Evolutionary conservation across 2,888 invertebrate genomes (phyloP).

Genomic region (Oxyteleia sp.): DNA sequence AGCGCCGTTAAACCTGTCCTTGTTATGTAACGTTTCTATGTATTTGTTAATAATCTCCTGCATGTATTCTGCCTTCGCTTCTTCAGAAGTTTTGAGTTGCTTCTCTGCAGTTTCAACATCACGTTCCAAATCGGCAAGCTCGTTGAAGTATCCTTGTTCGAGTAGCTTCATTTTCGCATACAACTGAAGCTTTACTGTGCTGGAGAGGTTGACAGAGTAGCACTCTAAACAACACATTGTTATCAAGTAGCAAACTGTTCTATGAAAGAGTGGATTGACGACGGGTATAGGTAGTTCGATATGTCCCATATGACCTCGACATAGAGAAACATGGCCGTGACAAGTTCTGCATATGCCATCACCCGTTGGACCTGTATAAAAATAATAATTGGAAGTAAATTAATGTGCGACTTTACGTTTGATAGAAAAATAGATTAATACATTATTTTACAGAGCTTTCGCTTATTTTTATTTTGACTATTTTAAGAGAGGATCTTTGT

Average conservation of each 20-base stretch:
- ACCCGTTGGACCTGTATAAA: constrained; percentile 89
- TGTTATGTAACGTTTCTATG: constrained; percentile 81
- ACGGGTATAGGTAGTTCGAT: constrained; percentile 96
- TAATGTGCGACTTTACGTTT: no score
- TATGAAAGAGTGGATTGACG: constrained; percentile 96
- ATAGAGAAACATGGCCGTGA: constrained; percentile 90
- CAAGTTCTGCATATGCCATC: constrained; percentile 94
- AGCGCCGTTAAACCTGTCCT: constrained; percentile 78
- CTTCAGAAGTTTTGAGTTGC: neutral
- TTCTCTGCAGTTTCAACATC: constrained; percentile 75
- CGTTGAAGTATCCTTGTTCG: constrained; percentile 92
- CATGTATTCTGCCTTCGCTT: constrained; percentile 81
- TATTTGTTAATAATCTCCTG: constrained; percentile 88
- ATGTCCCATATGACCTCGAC: constrained; percentile 98
- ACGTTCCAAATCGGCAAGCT: constrained; percentile 91
- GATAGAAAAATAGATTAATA: no score
- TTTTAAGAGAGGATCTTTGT: no score
- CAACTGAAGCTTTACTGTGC: constrained; percentile 89
- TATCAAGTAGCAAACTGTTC: constrained; percentile 91
- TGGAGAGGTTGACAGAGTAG: constrained; percentile 90
- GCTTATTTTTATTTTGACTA: no score
- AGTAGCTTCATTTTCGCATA: constrained; percentile 91
- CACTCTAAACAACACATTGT: constrained; percentile 92
- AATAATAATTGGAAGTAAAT: constrained; percentile 1
- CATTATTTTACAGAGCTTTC: no score